Conservation (phyloP, 2,888 invertebrate species). For the Gerris lacustris region DNA sequence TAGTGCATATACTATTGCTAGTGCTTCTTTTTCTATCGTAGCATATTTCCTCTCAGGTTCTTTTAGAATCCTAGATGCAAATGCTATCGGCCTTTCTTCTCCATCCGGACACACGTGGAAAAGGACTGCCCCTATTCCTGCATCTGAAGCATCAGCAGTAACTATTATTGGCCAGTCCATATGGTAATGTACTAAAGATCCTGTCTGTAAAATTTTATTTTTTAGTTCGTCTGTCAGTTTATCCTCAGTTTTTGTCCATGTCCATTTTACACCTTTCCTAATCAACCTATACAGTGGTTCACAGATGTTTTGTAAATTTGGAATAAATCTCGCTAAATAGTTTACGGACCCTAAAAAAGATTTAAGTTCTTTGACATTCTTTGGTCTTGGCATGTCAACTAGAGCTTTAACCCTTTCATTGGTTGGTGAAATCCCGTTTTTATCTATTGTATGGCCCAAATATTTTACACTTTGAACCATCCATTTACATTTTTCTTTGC, state of each 20-base stretch:
- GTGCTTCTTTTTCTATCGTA: slow-evolving; percentile 17
- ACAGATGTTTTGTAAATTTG: slow-evolving; percentile 14
- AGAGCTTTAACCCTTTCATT: slow-evolving; percentile 12
- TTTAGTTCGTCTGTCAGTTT: slow-evolving; percentile 17
- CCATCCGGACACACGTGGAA: slow-evolving; percentile 14
- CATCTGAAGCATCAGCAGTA: slow-evolving; percentile 18
- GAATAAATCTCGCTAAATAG: slow-evolving; percentile 20
- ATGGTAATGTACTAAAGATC: no score
- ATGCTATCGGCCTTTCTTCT: slow-evolving; percentile 17
- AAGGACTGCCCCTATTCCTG: slow-evolving; percentile 19
- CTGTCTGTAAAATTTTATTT: slow-evolving; percentile 3
- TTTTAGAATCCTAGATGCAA: slow-evolving; percentile 13
- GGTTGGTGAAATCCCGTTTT: slow-evolving; percentile 11
- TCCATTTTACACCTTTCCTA: slow-evolving; percentile 16
- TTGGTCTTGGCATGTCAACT: slow-evolving; percentile 15
- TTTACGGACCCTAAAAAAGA: slow-evolving; percentile 21
- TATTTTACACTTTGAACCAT: no score
- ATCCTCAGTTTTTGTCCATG: slow-evolving; percentile 16
- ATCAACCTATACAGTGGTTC: slow-evolving; percentile 17
- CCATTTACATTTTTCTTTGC: slow-evolving; percentile 13
- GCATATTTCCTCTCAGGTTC: slow-evolving; percentile 15
- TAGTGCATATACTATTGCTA: slow-evolving; percentile 15
- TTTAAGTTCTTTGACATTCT: slow-evolving; percentile 16
- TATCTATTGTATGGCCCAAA: slow-evolving; percentile 13
- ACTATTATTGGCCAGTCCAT: slow-evolving; percentile 11